Evolutionary conservation across 64 coral and sea anemone genomes (phyloP), one percentile per base, ranked within the genome.

Genomic region (Platygyra sinensis): DNA sequence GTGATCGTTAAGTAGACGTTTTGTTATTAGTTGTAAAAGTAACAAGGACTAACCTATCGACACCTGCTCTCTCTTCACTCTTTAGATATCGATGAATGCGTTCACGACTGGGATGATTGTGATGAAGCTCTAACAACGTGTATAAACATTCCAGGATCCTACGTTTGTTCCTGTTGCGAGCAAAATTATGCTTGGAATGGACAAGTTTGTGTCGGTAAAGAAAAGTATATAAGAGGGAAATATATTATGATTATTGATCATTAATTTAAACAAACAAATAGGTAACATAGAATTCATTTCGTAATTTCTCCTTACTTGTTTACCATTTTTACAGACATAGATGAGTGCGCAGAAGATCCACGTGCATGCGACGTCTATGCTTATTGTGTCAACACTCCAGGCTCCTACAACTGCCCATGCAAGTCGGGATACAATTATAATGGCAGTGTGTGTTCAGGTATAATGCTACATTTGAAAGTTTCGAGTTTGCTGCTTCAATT

Each of bases 71-170:
- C 38, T 36, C 30, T 77, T 51, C 38, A 77, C 46, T 24, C 39
- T 51, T 49, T n/a, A 80, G 81, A 85, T 65, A 67, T 67, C 24
- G 67, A 85, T 30, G 81, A 85, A 30, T 85, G 81, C 52, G 30
- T n/a, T 8, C 30, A 32, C 12, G 61, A 85, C 17, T 85, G 61
- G 60, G 81, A 85, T 51, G 59, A 30, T 17, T 85, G 81, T 15
- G 61, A 85, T 27, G 32, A 85, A 22, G 25, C 55, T 3, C 24
- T 62, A 12, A 49, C 81, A 8, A 67, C 60, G 25, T 85, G 81
- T 32, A 28, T 85, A 22, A 85, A 85, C 81, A 64, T 30, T 33
- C 29, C 24, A 24, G 81, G 81, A 38, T 64, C 60, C 13, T 85
- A 29, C 60, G 8, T 31, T 39, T 85, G 81, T 52, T 27, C 61